Evolutionary conservation across 2,888 invertebrate genomes (phyloP).

Genomic region (Luperina nickerlii): DNA sequence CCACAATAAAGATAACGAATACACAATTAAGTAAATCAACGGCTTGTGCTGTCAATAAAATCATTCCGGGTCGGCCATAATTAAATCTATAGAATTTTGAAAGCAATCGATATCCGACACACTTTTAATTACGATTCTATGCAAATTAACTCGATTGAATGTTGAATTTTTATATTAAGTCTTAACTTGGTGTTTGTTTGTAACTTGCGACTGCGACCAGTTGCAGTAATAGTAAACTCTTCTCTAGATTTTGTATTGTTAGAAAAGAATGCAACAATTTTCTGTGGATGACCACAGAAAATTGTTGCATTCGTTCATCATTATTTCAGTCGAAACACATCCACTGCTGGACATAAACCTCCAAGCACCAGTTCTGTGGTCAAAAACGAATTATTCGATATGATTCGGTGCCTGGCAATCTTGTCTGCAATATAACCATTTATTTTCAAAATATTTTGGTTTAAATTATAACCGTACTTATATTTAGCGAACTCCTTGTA

Average conservation of each 20-base stretch:
- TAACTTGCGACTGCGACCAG: constrained; percentile 37
- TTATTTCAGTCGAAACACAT: not conserved
- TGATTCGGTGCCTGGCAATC: no score
- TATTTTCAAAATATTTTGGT: not conserved
- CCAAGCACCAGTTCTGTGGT: not conserved
- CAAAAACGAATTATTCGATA: not conserved
- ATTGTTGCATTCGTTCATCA: not conserved
- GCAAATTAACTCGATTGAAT: constrained; percentile 78
- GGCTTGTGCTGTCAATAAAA: constrained; percentile 65
- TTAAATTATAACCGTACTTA: not conserved
- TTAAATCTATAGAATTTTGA: constrained; percentile 72
- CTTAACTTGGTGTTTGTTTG: constrained; percentile 22
- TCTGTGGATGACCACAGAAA: no score
- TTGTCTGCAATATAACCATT: not conserved
- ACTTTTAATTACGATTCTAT: constrained; percentile 83
- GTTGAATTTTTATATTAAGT: constrained; percentile 60
- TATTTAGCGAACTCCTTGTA: constrained; percentile 16
- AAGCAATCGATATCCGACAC: constrained; percentile 69
- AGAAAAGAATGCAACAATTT: not conserved
- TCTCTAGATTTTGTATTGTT: no score
- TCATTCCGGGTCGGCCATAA: constrained; percentile 60
- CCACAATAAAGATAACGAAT: constrained; percentile 67
- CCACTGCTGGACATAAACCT: not conserved
- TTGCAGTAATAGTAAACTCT: not conserved
- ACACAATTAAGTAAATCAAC: constrained; percentile 70